These are phyloP conservation scores for Falcaria lacertinaria DNA, from an alignment of 2,888 invertebrate genomes.

Conservation along the genomic window DNA sequence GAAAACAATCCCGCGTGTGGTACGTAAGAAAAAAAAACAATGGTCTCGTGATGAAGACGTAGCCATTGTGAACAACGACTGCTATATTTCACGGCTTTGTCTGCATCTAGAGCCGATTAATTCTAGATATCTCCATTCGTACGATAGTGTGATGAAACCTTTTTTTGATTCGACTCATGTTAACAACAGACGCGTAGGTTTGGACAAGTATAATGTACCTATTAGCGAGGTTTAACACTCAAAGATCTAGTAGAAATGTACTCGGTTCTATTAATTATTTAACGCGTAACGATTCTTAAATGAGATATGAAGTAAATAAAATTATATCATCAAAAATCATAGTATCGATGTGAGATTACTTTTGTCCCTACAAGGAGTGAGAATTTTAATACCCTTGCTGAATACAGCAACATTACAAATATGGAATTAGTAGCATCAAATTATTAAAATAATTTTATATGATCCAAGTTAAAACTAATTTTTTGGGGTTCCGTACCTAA, in stretches of 20 bases:
- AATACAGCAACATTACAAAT: no score
- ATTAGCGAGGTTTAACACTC: no score
- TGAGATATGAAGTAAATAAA: not conserved
- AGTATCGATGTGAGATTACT: no score
- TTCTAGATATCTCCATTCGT: slow-evolving; percentile 78
- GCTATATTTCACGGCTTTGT: slow-evolving; percentile 78
- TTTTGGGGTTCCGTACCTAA: no score
- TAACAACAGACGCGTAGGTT: slow-evolving; percentile 57
- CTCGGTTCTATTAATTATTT: slow-evolving; percentile 12
- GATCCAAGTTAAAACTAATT: no score
- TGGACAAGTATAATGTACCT: slow-evolving; percentile 32
- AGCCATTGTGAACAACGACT: slow-evolving; percentile 77
- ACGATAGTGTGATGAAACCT: slow-evolving; percentile 74
- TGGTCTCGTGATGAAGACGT: slow-evolving; percentile 78
- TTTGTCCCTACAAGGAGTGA: no score
- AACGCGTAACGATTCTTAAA: no score
- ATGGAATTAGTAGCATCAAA: no score
- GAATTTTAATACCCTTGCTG: no score
- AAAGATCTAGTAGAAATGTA: slow-evolving; percentile 20
- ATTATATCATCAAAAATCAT: no score
- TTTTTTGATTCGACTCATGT: slow-evolving; percentile 56
- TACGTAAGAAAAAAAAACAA: slow-evolving; percentile 75
- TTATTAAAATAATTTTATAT: no score
- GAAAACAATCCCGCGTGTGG: slow-evolving; percentile 73
- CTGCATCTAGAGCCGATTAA: slow-evolving; percentile 74